phyloP scores from a whole-genome alignment of 2,888 invertebrate species.

The Drosophila conformis region DNA sequence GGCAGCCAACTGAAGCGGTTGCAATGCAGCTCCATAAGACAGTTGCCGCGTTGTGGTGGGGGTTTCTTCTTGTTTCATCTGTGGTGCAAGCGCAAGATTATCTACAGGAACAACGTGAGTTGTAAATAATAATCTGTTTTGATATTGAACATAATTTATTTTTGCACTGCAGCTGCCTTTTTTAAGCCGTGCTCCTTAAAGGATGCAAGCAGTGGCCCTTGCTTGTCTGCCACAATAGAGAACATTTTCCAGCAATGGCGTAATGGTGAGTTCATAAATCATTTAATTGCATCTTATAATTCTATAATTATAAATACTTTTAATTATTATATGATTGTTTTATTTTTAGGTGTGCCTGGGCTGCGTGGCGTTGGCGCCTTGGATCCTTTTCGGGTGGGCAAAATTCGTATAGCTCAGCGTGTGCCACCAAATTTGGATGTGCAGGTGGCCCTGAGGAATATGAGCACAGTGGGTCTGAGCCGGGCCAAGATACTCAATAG shows the following conservation, averaged over 20 bases:
- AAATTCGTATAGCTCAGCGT: constrained; percentile 55
- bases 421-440: constrained; percentile 54
- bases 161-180: constrained; percentile 35
- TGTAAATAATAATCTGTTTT: not conserved
- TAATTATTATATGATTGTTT: not conserved
- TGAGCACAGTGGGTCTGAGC: constrained; percentile 59
- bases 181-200: constrained; percentile 44
- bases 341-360: constrained; percentile 58
- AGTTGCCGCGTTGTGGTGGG: constrained; percentile 9
- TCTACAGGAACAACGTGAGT: constrained; percentile 54
- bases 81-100: constrained; percentile 36
- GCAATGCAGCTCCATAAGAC: constrained; percentile 31
- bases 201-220: constrained; percentile 16
- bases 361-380: constrained; percentile 49
- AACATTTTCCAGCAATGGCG: constrained; percentile 55
- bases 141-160: not conserved
- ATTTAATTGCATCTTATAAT: not conserved
- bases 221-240: constrained; percentile 37
- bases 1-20: constrained; percentile 47
- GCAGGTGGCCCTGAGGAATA: constrained; percentile 54
- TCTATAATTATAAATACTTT: not conserved
- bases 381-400: constrained; percentile 64
- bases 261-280: constrained; percentile 33
- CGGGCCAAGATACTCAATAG: constrained; percentile 49
- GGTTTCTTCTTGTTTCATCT: constrained; percentile 13